These are phyloP conservation scores for Thunnus thynnus DNA, from an alignment of 2,113 vertebrate genomes.

Conservation along the genomic window DNA sequence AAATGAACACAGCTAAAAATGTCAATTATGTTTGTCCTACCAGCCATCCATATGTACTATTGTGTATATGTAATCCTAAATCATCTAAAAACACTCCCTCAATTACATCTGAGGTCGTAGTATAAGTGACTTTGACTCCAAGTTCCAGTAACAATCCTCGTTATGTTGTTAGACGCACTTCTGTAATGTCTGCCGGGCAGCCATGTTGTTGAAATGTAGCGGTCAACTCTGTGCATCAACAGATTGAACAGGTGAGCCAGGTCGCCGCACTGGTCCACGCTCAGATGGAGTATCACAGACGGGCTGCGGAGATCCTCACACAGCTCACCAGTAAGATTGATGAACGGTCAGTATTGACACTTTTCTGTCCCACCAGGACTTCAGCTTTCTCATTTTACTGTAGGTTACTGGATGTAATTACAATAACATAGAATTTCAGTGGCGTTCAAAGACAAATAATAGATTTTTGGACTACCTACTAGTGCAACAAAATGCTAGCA, in stretches of 20 bases:
- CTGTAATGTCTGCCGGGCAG: background rate
- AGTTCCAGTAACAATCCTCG: no score
- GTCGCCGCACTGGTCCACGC: slow-evolving; percentile 95
- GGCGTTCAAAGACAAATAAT: no score
- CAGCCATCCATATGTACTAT: no score
- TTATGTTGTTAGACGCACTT: no score
- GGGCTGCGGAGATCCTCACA: slow-evolving; percentile 94
- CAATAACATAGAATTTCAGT: background rate
- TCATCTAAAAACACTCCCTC: background rate
- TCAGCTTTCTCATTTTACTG: background rate
- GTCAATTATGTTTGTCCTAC: no score
- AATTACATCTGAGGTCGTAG: no score
- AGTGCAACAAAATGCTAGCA: background rate
- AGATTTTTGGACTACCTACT: background rate
- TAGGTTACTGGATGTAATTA: background rate
- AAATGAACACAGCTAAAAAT: no score
- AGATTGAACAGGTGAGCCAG: slow-evolving; percentile 99
- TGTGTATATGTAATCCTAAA: background rate
- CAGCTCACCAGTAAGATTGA: slow-evolving; percentile 94
- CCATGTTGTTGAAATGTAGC: slow-evolving; percentile 20
- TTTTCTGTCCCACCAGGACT: background rate
- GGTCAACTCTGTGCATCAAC: slow-evolving; percentile 27
- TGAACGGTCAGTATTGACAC: slow-evolving; percentile 86
- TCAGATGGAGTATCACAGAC: slow-evolving; percentile 97
- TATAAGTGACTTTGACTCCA: no score